Evolutionary conservation across 2,797 vertebrate genomes (phyloP), one percentile per base, ranked within the genome.

Genomic region (Yasuhikotakia modesta): DNA sequence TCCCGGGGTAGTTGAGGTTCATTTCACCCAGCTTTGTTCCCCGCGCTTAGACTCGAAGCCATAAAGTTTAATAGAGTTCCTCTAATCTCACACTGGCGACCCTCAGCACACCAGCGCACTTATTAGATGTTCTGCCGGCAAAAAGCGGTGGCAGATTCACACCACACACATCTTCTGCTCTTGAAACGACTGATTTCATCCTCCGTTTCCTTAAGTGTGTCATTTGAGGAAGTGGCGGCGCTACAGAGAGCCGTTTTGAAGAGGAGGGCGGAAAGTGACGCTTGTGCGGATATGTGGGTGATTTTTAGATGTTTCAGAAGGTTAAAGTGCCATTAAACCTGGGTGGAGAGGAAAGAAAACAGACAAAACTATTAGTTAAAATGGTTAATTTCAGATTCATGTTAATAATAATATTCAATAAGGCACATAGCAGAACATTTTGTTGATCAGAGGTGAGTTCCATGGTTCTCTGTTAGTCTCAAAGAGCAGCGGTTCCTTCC

Each of bases 11-110:
- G 83, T 83, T 76, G 79, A 80, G 79, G 85, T 81, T 83, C 81
- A 84, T 79, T 78, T 83, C 81, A 79, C 78, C 69, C 82, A 79
- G 78, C 79, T 81, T 78, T 81, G 78, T 73, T 86, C 78, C 73
- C 72, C 30, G 46, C 76, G 70, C 76, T 80, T 57, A 77, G 46
- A 85, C 70, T 61, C 27, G 64, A 78, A 79, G 80, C 75, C 75
- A 82, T 86, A 83, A 80, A 85, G 82, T 85, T 86, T 86, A 85
- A 86, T 82, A 79, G 81, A 83, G 72, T 85, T 83, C 72, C 63
- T 80, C 76, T 73, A 85, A 83, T 85, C 72, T 81, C 81, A 78
- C 74, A 83, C 78, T 69, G 82, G 68, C 46, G 63, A 84, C 73
- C 81, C 67, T 80, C 67, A 69, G 70, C 52, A 75, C 63, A 68